A percentile compares a stretch with the other conserved stretches of the same genome.
Evolutionary conservation across 2,888 invertebrate genomes (phyloP).

Genomic region (Heliconius ismenius): DNA sequence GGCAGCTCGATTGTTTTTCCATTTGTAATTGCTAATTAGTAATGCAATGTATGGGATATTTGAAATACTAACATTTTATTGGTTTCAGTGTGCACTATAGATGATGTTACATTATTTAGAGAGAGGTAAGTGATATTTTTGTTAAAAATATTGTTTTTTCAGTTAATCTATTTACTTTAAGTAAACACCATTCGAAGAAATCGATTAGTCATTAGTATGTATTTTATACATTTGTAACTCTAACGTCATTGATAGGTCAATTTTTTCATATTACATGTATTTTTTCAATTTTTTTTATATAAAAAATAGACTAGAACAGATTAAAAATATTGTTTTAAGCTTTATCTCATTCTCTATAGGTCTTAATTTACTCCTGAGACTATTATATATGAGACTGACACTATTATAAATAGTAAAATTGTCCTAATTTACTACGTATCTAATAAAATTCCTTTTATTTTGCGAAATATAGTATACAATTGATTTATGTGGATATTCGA

Average conservation of each 20-base stretch:
- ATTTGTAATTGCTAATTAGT: conserved; percentile 22
- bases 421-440: no score
- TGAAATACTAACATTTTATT: conserved; percentile 21
- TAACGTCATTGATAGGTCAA: no score
- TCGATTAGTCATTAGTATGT: no score
- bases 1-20: conserved; percentile 15
- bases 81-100: neutral
- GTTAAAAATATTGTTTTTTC: neutral
- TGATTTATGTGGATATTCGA: conserved; percentile 6
- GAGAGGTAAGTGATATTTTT: neutral
- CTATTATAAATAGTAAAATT: neutral
- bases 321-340: no score
- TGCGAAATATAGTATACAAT: neutral
- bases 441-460: neutral
- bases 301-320: no score
- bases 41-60: conserved; percentile 20
- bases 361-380: neutral
- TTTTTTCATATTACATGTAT: no score
- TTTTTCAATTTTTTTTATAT: no score
- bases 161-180: no score
- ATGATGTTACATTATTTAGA: neutral
- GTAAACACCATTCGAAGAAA: no score
- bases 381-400: no score
- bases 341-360: no score
- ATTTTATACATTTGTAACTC: no score